These are phyloP conservation scores for Ciona savignyi DNA, from an alignment of 23 tunicate genomes.

Conservation along the genomic window DNA sequence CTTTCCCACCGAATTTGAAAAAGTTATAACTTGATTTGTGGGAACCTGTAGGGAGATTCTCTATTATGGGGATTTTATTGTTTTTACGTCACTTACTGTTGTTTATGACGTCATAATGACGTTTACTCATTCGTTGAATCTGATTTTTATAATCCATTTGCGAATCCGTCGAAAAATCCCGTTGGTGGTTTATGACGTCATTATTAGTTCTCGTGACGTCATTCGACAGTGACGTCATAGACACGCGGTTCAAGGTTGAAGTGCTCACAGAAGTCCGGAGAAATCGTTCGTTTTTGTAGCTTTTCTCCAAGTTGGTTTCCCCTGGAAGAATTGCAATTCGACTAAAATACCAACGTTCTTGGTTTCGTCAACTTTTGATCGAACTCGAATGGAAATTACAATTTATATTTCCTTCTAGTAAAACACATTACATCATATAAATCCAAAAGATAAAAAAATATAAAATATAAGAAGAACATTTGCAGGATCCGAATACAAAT, in stretches of 20 bases:
- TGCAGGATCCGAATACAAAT: too few species aligned
- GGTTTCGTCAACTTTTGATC: too few species aligned
- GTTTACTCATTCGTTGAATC: background rate
- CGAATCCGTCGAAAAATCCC: background rate
- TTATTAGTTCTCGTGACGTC: background rate
- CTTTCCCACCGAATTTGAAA: conserved; percentile 44
- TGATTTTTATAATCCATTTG: background rate
- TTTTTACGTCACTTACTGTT: background rate
- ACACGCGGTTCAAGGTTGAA: background rate
- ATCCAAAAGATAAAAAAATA: too few species aligned
- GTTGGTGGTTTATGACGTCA: background rate
- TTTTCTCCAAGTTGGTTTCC: background rate
- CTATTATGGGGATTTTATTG: too few species aligned
- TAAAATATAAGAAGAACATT: too few species aligned
- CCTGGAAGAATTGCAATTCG: too few species aligned
- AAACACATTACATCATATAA: too few species aligned
- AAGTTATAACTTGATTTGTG: conserved; percentile 10
- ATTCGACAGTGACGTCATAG: background rate
- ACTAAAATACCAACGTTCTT: too few species aligned
- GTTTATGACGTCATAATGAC: background rate
- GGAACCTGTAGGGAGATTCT: too few species aligned
- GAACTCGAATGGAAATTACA: too few species aligned
- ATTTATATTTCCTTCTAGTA: too few species aligned
- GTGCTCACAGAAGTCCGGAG: background rate
- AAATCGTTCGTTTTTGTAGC: background rate